Percentiles rank a stretch among this genome's conserved stretches.
Evolutionary conservation across 2,888 invertebrate species (phyloP).

Genomic region (Teleogryllus oceanicus): DNA sequence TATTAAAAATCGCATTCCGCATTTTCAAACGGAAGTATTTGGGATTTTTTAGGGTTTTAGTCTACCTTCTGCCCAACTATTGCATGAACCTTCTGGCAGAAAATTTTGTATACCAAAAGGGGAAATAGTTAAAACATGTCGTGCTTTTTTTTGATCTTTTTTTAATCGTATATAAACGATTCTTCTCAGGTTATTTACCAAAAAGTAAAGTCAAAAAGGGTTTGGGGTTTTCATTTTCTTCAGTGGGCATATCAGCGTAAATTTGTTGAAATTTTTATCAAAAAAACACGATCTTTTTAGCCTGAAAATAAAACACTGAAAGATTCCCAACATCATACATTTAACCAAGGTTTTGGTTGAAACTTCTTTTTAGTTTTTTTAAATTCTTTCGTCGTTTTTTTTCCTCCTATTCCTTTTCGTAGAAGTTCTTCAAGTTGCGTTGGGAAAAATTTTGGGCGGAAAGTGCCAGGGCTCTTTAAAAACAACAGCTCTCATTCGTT

Average conservation of each 20-base stretch:
- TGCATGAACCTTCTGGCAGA: too few relatives aligned
- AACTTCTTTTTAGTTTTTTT: background rate
- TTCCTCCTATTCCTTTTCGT: background rate
- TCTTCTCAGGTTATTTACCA: too few relatives aligned
- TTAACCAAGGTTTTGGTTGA: background rate
- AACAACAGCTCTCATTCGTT: background rate
- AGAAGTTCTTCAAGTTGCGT: background rate
- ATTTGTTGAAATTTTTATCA: slow-evolving; percentile 23
- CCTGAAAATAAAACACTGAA: background rate
- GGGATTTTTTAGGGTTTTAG: too few relatives aligned
- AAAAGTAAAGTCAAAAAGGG: too few relatives aligned
- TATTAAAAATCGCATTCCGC: too few relatives aligned
- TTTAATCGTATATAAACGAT: too few relatives aligned
- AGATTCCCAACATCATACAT: background rate
- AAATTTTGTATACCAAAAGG: too few relatives aligned
- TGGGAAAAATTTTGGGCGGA: background rate
- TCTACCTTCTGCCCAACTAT: too few relatives aligned
- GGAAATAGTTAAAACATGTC: too few relatives aligned
- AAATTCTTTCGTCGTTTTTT: slow-evolving; percentile 5
- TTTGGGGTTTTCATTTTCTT: too few relatives aligned
- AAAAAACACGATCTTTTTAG: background rate
- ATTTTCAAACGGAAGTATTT: too few relatives aligned
- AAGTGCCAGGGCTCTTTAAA: background rate
- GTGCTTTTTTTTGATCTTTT: too few relatives aligned
- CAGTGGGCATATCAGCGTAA: background rate